Evolutionary conservation across 2,888 invertebrate species (phyloP).

Genomic region (Watsonalla cultraria): DNA sequence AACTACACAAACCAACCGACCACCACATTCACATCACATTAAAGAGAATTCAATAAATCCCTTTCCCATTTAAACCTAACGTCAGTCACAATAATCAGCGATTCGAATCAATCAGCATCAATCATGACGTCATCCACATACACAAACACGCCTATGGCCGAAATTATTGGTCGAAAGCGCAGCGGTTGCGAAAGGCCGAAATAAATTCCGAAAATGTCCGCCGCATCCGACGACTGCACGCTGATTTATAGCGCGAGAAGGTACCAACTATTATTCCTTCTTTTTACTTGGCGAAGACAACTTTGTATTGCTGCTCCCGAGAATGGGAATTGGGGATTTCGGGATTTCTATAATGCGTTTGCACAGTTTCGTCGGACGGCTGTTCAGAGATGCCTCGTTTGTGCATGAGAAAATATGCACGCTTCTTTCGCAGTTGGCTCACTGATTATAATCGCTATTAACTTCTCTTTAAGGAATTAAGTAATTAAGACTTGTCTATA

Average conservation of each 20-base stretch:
- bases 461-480: too few relatives aligned
- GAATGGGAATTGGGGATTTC: slow-evolving; percentile 47
- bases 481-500: too few relatives aligned
- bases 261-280: slow-evolving; percentile 60
- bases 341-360: slow-evolving; percentile 21
- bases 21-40: background rate
- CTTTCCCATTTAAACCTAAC: background rate
- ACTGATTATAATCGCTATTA: too few relatives aligned
- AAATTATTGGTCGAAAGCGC: slow-evolving; percentile 2
- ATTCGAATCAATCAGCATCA: slow-evolving; percentile 12
- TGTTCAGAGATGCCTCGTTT: background rate
- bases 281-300: slow-evolving; percentile 60
- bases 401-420: background rate
- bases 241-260: slow-evolving; percentile 72
- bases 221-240: slow-evolving; percentile 33
- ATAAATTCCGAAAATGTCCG: slow-evolving; percentile 70
- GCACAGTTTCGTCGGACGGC: background rate
- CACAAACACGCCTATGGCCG: background rate
- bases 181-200: slow-evolving; percentile 37
- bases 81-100: slow-evolving; percentile 15
- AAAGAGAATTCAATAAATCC: background rate
- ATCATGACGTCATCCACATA: slow-evolving; percentile 19
- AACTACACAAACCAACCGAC: too few relatives aligned
- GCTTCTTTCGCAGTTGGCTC: too few relatives aligned
- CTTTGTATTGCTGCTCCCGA: slow-evolving; percentile 43